phyloP scores from a whole-genome alignment of 2,888 invertebrate species.

The Cephus runcator region DNA sequence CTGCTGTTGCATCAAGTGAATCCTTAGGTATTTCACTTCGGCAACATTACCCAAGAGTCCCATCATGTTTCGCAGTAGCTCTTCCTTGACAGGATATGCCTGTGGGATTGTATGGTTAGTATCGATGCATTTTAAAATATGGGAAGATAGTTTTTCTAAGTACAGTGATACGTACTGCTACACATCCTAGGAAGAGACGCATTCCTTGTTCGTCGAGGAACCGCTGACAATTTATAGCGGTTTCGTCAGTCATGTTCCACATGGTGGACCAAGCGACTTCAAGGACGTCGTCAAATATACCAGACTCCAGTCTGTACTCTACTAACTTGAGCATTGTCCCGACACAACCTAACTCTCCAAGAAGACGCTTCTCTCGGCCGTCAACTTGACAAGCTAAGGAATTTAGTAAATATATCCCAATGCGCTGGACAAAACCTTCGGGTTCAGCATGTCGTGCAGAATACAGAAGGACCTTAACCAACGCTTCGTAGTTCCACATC shows the following conservation, averaged over 20 bases:
- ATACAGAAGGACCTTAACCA: constrained; percentile 84
- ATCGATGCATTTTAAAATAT: constrained; percentile 1
- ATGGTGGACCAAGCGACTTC: constrained; percentile 99
- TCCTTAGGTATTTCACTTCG: constrained; percentile 86
- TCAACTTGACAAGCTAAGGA: constrained; percentile 97
- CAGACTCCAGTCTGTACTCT: constrained; percentile 78
- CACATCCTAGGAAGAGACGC: constrained; percentile 88
- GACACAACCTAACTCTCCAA: constrained; percentile 88
- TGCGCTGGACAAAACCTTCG: constrained; percentile 92
- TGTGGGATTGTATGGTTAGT: constrained; percentile 57
- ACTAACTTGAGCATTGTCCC: constrained; percentile 91
- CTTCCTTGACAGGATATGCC: constrained; percentile 89
- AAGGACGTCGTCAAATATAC: constrained; percentile 92
- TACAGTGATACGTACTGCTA: constrained; percentile 72
- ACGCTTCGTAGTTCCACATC: constrained; percentile 90
- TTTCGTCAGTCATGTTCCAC: constrained; percentile 99
- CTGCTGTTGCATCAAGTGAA: constrained; percentile 84
- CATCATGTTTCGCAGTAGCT: constrained; percentile 97
- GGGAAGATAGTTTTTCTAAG: background rate
- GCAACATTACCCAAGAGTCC: constrained; percentile 96
- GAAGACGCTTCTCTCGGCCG: constrained; percentile 88
- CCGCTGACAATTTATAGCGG: constrained; percentile 90
- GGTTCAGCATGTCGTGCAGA: constrained; percentile 85
- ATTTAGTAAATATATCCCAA: constrained; percentile 94
- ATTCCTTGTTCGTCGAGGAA: constrained; percentile 91